Base-by-base conservation (phyloP, 2,797 vertebrate genomes). In the Urosaurus nigricauda region DNA sequence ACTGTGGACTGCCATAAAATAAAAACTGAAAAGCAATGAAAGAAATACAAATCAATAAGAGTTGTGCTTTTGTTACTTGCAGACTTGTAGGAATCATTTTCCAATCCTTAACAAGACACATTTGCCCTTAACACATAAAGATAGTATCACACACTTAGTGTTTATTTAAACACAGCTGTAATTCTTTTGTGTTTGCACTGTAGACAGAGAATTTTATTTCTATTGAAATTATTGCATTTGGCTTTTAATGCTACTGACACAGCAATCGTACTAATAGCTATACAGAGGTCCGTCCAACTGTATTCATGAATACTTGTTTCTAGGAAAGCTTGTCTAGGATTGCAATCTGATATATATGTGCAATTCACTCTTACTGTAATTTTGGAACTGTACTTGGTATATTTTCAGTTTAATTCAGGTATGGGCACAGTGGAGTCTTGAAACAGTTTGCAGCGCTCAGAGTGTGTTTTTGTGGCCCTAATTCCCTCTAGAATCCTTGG, bases 171-270 rank as follows among this genome's bases (percentile, higher is more conserved):
- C 93, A 88, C 32, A 74, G 32, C 86, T 73, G 16, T 71, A 53
- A 53, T 37, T 73, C 19, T 35, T 51, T 85, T 0, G 0, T 91
- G 71, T 90, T 92, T 85, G 81, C 63, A 75, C 0, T 0, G 71
- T 43, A 43, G 37, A 43, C 16, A 60, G 91, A 86, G 9, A 86
- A 40, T 29, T 17, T 83, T 80, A 26, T 4, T 88, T 26, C 37
- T 87, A 91, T 83, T 40, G 11, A 56, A 91, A 58, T 53, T 89
- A 79, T 89, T 91, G 47, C 71, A 91, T 82, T 43, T 87, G 90
- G 87, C 63, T 53, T 83, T 85, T 7, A 79, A 79, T 53, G 29
- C 32, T 51, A 79, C 77, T 32, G 29, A 2, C 47, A 53, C 47
- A 32, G 47, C 47, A 43, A 21, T 43, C 19, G 17, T 75, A 37